Evolutionary conservation across 2,888 invertebrate species (phyloP).

Genomic region (Phyto melanocephala): DNA sequence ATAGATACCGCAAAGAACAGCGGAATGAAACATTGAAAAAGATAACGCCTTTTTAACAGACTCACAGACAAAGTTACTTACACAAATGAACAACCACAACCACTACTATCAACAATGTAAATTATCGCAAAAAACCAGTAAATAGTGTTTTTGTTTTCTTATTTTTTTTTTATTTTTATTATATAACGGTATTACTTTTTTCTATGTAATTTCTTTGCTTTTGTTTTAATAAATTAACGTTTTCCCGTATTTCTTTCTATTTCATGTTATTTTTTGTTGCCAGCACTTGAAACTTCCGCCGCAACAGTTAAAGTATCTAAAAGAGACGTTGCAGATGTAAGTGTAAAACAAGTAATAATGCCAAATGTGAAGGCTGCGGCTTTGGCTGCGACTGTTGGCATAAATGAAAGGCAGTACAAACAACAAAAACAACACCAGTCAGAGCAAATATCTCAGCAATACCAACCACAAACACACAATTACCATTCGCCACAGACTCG

Average conservation of each 20-base stretch:
- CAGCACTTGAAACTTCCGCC: slow-evolving; percentile 63
- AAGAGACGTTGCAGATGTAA: slow-evolving; percentile 36
- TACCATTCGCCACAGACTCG: slow-evolving; percentile 31
- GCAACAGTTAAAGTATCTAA: slow-evolving; percentile 44
- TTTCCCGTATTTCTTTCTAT: slow-evolving; percentile 48
- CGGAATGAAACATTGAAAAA: neutral
- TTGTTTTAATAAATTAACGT: slow-evolving; percentile 48
- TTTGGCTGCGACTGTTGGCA: neutral
- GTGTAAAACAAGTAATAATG: slow-evolving; percentile 16
- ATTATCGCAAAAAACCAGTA: neutral
- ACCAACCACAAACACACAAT: slow-evolving; percentile 1
- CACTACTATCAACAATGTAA: neutral
- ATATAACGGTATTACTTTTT: too few species aligned
- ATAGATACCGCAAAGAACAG: neutral
- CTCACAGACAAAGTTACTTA: neutral
- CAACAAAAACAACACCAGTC: slow-evolving; percentile 30
- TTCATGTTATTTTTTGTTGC: slow-evolving; percentile 45
- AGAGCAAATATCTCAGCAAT: slow-evolving; percentile 16
- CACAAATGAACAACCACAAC: neutral
- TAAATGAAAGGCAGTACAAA: slow-evolving; percentile 30
- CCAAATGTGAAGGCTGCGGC: neutral
- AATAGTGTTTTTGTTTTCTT: neutral
- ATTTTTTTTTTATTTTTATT: neutral
- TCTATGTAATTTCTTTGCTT: slow-evolving; percentile 4
- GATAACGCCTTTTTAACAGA: neutral